Percentiles rank a stretch among this genome's conserved stretches.
Conservation (phyloP, 2,888 invertebrate genomes). For the Carcina quercana region DNA sequence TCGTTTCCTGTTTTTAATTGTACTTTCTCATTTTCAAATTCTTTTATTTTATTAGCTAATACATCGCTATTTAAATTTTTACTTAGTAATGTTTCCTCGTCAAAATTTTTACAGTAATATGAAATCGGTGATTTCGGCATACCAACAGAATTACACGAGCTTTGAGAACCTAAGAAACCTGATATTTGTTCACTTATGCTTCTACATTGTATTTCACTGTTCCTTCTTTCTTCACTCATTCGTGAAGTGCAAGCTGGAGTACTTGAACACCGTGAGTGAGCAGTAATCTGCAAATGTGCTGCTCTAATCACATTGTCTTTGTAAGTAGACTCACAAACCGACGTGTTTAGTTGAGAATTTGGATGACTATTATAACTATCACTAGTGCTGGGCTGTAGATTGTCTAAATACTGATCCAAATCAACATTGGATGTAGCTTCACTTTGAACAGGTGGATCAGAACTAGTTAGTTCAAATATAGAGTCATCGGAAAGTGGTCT, state of each 20-base stretch:
- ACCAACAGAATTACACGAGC: slow-evolving; percentile 50
- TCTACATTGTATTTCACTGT: slow-evolving; percentile 27
- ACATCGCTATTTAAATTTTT: slow-evolving; percentile 62
- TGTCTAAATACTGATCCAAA: slow-evolving; percentile 79
- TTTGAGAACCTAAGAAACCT: slow-evolving; percentile 49
- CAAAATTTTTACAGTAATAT: slow-evolving; percentile 62
- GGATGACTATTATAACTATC: slow-evolving; percentile 11
- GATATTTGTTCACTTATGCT: slow-evolving; percentile 39
- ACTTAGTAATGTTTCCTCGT: slow-evolving; percentile 46
- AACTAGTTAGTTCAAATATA: slow-evolving; percentile 78
- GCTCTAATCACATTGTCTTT: slow-evolving; percentile 39
- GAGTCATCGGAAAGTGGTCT: slow-evolving; percentile 85
- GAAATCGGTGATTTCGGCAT: slow-evolving; percentile 57
- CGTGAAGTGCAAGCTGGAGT: slow-evolving; percentile 42
- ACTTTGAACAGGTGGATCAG: slow-evolving; percentile 67
- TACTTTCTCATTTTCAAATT: slow-evolving; percentile 59
- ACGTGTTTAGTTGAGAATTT: slow-evolving; percentile 28
- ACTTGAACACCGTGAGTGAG: slow-evolving; percentile 50
- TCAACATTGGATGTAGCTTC: slow-evolving; percentile 74
- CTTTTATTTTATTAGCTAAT: slow-evolving; percentile 59
- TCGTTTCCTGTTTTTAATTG: slow-evolving; percentile 40
- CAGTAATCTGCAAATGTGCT: slow-evolving; percentile 22
- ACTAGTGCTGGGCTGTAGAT: slow-evolving; percentile 70
- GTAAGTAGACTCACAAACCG: slow-evolving; percentile 25
- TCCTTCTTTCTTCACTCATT: slow-evolving; percentile 24